A percentile compares a stretch with the other conserved stretches of the same genome.
These are phyloP conservation scores for Drusus annulatus DNA, from an alignment of 1,140 invertebrate genomes.

Conservation along the genomic window DNA sequence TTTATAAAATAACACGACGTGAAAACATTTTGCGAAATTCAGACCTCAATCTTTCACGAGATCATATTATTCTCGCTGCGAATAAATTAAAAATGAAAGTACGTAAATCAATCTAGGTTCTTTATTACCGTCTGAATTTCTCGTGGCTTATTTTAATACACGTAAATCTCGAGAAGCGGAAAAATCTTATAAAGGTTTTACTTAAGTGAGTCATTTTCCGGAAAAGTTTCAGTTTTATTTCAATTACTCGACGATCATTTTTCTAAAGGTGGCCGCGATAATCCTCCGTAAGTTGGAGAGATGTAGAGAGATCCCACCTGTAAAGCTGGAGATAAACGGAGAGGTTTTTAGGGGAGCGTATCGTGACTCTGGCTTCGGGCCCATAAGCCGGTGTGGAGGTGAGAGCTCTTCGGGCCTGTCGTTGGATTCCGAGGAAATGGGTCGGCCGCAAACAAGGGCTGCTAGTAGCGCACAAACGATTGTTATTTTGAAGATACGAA, in stretches of 20 bases:
- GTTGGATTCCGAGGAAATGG: neutral
- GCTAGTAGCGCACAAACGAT: neutral
- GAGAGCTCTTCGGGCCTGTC: slow-evolving; percentile 29
- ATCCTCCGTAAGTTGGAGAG: slow-evolving; percentile 37
- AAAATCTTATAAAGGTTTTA: neutral
- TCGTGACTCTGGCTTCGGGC: slow-evolving; percentile 13
- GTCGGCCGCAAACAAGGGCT: slow-evolving; percentile 3
- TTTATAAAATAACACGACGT: neutral
- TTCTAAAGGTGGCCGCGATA: slow-evolving; percentile 24
- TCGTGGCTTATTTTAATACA: no score
- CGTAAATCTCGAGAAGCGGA: no score
- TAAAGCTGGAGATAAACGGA: slow-evolving; percentile 34
- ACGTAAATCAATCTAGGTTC: neutral
- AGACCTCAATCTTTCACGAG: no score
- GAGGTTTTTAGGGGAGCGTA: slow-evolving; percentile 41
- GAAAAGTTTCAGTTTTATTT: slow-evolving; percentile 47
- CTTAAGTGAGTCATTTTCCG: neutral
- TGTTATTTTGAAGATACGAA: no score
- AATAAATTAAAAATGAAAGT: no score
- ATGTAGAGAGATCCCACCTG: slow-evolving; percentile 42
- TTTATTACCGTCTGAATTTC: neutral
- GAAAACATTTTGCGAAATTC: no score
- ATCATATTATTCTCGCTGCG: no score
- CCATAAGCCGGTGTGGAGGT: slow-evolving; percentile 22
- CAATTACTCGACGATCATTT: slow-evolving; percentile 42